These are phyloP conservation scores for Drosophila ironensis DNA, from an alignment of 1,140 invertebrate genomes.

Conservation along the genomic window DNA sequence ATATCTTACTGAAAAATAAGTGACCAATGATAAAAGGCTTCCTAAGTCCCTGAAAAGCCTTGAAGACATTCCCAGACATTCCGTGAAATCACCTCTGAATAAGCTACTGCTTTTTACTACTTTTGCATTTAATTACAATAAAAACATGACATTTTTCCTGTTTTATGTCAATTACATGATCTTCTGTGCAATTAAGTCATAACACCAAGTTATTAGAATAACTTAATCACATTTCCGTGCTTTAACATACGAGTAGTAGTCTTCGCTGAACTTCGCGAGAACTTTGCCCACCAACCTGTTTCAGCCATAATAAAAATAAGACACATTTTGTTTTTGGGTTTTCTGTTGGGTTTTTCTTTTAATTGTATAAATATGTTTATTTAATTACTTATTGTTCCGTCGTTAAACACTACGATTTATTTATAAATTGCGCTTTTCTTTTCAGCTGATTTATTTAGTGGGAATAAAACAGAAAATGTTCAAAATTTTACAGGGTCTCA, in stretches of 20 bases:
- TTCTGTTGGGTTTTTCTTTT: constrained; percentile 38
- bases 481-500: constrained; percentile 4
- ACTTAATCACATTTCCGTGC: neutral
- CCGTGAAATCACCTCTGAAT: neutral
- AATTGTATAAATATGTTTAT: constrained; percentile 78
- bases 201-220: neutral
- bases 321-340: constrained; percentile 6
- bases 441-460: constrained; percentile 33
- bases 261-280: neutral
- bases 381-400: constrained; percentile 70
- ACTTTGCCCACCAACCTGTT: neutral
- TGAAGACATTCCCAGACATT: too few species aligned
- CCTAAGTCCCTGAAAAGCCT: too few species aligned
- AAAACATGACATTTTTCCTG: neutral
- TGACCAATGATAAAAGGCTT: too few species aligned
- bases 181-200: constrained; percentile 11
- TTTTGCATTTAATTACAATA: neutral
- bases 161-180: constrained; percentile 4
- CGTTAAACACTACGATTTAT: constrained; percentile 30
- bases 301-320: neutral
- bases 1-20: too few species aligned
- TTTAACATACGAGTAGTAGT: neutral
- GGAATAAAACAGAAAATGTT: constrained; percentile 44
- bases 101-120: neutral
- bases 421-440: constrained; percentile 30